A percentile compares a stretch with the other conserved stretches of the same genome.
Evolutionary conservation across 2,113 vertebrate genomes (phyloP).

Genomic region (Tragelaphus buxtoni): DNA sequence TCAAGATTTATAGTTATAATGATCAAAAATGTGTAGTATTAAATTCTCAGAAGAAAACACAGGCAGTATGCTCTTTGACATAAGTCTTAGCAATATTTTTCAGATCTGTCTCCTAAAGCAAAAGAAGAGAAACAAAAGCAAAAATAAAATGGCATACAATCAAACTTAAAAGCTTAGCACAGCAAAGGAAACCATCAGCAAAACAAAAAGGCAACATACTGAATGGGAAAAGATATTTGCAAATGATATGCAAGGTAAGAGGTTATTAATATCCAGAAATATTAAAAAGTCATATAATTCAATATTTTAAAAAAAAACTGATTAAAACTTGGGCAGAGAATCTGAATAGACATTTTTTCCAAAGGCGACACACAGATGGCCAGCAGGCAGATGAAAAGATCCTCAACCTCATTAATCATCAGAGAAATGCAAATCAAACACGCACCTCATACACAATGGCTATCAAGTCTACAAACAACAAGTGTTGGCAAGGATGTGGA

Average conservation of each 20-base stretch:
- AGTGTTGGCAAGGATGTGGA: neutral
- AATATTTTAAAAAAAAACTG: neutral
- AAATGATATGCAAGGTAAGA: neutral
- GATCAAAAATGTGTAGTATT: neutral
- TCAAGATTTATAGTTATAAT: neutral
- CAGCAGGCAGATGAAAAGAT: neutral
- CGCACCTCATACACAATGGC: neutral
- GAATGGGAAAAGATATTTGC: neutral
- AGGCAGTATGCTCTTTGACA: neutral
- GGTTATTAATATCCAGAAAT: neutral
- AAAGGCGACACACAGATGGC: neutral
- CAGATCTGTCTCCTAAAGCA: neutral
- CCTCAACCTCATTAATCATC: neutral
- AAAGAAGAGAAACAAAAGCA: neutral
- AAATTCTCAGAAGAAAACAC: neutral
- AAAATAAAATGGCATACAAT: neutral
- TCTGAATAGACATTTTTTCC: neutral
- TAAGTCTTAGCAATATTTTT: neutral
- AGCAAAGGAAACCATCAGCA: neutral
- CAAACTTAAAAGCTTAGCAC: neutral
- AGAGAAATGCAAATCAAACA: neutral
- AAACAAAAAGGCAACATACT: neutral
- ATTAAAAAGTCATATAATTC: neutral
- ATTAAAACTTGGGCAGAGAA: neutral
- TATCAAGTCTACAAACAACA: neutral